These are phyloP conservation scores for Gallinago stenura DNA, from an alignment of 2,797 vertebrate genomes.

Conservation along the genomic window DNA sequence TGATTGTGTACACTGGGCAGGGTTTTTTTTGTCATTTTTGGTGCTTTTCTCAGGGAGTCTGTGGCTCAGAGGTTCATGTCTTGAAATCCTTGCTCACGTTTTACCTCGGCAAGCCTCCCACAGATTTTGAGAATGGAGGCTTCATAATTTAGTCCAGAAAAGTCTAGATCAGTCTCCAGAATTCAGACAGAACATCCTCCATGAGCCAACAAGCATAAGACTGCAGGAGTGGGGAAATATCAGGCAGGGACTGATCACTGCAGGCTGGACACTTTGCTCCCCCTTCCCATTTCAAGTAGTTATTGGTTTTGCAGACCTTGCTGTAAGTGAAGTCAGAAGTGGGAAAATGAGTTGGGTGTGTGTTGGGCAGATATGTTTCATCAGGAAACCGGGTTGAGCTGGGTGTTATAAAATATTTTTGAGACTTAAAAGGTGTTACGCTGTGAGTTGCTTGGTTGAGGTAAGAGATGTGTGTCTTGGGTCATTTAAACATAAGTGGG, in stretches of 20 bases:
- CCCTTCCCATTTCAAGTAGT: neutral
- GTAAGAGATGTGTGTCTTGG: neutral
- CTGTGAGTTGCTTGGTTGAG: neutral
- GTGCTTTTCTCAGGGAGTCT: neutral
- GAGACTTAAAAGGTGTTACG: neutral
- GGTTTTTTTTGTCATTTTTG: neutral
- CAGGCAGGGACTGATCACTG: neutral
- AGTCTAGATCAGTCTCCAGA: neutral
- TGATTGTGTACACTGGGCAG: neutral
- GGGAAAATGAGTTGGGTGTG: neutral
- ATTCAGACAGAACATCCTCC: neutral
- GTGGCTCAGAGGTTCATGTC: neutral
- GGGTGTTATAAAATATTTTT: neutral
- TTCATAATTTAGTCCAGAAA: neutral
- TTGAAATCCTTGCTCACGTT: neutral
- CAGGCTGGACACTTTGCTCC: neutral
- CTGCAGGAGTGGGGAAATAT: neutral
- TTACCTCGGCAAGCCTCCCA: neutral
- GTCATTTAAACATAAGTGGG: neutral
- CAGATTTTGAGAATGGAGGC: neutral
- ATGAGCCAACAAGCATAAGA: neutral
- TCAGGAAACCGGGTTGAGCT: neutral
- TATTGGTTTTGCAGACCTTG: neutral
- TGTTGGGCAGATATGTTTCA: neutral
- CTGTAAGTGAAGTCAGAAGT: neutral